Percentiles rank a stretch among this genome's conserved stretches.
Evolutionary conservation across 2,888 invertebrate species (phyloP).

Genomic region (Entomobrya proxima): DNA sequence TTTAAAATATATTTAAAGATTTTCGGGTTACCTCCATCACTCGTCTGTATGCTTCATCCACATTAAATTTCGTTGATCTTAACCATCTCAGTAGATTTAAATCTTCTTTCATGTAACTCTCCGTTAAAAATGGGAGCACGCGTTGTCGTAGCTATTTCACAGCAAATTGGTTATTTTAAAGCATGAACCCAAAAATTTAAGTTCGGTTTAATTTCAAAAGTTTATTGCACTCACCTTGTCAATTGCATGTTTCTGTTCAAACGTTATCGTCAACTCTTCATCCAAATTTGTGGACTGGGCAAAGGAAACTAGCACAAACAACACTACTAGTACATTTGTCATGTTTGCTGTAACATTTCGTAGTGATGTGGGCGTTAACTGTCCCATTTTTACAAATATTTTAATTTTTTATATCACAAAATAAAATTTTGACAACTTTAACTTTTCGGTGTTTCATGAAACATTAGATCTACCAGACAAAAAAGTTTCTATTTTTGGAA

Average conservation of each 20-base stretch:
- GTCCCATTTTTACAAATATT: background rate
- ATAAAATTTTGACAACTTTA: no score
- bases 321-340: background rate
- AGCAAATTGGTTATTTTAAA: background rate
- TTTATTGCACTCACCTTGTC: constrained; percentile 48
- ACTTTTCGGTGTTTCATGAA: no score
- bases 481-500: no score
- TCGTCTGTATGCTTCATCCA: constrained; percentile 25
- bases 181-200: background rate
- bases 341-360: background rate
- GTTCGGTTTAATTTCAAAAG: background rate
- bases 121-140: constrained; percentile 18
- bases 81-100: constrained; percentile 38
- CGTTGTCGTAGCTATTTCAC: constrained; percentile 27
- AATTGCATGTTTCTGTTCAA: constrained; percentile 35
- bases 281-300: constrained; percentile 28
- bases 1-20: background rate
- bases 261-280: constrained; percentile 43
- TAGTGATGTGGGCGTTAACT: background rate
- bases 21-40: constrained; percentile 36
- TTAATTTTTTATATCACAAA: background rate
- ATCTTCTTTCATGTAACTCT: constrained; percentile 58
- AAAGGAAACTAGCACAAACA: background rate
- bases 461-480: no score
- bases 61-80: constrained; percentile 42